Conservation (phyloP, 2,888 invertebrate genomes). For the Andrena marginata region DNA sequence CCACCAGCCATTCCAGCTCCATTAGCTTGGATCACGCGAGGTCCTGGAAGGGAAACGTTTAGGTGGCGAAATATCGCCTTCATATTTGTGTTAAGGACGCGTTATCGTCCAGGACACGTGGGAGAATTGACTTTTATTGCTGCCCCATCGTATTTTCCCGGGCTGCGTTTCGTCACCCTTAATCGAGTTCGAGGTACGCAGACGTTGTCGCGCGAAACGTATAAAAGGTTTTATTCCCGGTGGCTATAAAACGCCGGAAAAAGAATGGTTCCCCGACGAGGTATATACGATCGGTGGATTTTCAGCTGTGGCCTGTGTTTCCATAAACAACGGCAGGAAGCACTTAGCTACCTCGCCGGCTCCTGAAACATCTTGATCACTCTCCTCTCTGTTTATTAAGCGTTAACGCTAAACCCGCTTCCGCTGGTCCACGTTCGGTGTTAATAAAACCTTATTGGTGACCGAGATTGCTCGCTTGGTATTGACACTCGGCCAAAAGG, state of each 20-base stretch:
- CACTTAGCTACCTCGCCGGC: background rate
- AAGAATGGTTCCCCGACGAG: slow-evolving; percentile 18
- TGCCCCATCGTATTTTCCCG: background rate
- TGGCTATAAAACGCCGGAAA: slow-evolving; percentile 14
- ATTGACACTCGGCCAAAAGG: too few species aligned
- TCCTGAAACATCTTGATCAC: background rate
- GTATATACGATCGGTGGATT: slow-evolving; percentile 19
- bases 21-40: too few species aligned
- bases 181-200: slow-evolving; percentile 12
- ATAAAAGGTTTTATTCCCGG: slow-evolving; percentile 39
- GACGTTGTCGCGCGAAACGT: background rate
- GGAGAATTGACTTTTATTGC: slow-evolving; percentile 29
- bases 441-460: slow-evolving; percentile 18
- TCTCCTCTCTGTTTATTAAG: background rate
- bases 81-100: slow-evolving; percentile 4
- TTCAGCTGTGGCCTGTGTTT: slow-evolving; percentile 20
- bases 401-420: background rate
- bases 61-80: background rate
- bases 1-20: too few species aligned
- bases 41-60: background rate
- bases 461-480: background rate
- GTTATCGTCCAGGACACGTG: slow-evolving; percentile 4
- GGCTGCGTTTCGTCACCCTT: slow-evolving; percentile 25
- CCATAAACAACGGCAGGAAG: background rate
- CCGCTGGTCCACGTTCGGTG: background rate